Evolutionary conservation across 2,888 invertebrate species (phyloP).

Genomic region (Stegana nigrithorax): DNA sequence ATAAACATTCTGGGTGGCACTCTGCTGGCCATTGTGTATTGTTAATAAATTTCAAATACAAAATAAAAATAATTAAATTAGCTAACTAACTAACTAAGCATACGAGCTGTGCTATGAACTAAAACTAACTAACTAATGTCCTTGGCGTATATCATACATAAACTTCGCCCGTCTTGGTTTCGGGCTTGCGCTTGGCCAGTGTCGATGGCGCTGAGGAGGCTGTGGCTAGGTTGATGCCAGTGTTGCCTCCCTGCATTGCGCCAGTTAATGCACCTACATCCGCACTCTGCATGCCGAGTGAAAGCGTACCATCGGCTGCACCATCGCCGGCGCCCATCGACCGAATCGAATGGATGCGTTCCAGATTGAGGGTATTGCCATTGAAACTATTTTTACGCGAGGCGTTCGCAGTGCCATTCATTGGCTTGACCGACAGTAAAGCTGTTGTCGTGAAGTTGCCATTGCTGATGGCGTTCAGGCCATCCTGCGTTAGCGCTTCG

Average conservation of each 20-base stretch:
- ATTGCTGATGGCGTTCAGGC: slow-evolving; percentile 33
- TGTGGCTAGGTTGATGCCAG: background rate
- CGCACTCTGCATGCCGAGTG: slow-evolving; percentile 22
- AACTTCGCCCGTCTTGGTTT: slow-evolving; percentile 66
- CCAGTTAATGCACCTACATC: slow-evolving; percentile 2
- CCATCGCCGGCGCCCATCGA: slow-evolving; percentile 43
- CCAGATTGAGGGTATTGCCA: slow-evolving; percentile 53
- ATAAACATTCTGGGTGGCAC: slow-evolving; percentile 5
- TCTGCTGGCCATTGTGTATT: too few relatives aligned
- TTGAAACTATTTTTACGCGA: slow-evolving; percentile 65
- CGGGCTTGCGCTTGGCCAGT: slow-evolving; percentile 64
- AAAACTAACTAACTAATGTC: too few relatives aligned
- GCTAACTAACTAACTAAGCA: too few relatives aligned
- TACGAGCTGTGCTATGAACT: too few relatives aligned
- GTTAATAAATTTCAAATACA: too few relatives aligned
- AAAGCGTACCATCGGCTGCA: slow-evolving; percentile 38
- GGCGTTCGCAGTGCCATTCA: slow-evolving; percentile 50
- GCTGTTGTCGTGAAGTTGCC: slow-evolving; percentile 51
- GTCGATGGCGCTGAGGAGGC: slow-evolving; percentile 66
- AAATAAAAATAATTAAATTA: too few relatives aligned
- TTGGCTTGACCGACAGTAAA: slow-evolving; percentile 55
- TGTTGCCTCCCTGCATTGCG: too few relatives aligned
- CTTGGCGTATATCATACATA: slow-evolving; percentile 63
- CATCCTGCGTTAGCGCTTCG: slow-evolving; percentile 27
- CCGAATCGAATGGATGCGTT: slow-evolving; percentile 56